Conservation (phyloP, 1,140 invertebrate species). For the Frieseomelitta varia region DNA sequence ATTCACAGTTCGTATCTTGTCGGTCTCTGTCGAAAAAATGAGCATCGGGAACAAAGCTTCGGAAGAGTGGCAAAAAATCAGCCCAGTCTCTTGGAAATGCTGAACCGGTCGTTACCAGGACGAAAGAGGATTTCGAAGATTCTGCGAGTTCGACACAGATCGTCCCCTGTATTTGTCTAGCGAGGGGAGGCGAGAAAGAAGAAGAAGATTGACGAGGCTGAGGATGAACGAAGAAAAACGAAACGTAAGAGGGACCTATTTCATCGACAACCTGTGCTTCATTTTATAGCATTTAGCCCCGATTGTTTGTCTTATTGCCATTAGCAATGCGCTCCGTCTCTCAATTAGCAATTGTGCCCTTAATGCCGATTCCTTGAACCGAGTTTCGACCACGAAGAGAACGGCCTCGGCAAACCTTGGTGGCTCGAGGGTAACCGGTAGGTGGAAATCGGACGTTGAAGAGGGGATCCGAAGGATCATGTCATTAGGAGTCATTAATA, state of each 20-base stretch:
- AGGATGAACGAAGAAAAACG: constrained; percentile 1
- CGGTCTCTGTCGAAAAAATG: background rate
- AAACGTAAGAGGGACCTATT: constrained; percentile 36
- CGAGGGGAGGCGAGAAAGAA: constrained; percentile 8
- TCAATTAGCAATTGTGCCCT: constrained; percentile 82
- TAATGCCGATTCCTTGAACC: constrained; percentile 81
- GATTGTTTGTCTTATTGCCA: constrained; percentile 82
- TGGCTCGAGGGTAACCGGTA: constrained; percentile 10
- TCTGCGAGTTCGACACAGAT: background rate
- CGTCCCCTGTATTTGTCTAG: constrained; percentile 6
- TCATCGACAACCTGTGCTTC: constrained; percentile 78
- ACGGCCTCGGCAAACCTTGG: constrained; percentile 17
- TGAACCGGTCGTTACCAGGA: constrained; percentile 75
- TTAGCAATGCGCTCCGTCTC: constrained; percentile 69
- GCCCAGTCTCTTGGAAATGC: constrained; percentile 72
- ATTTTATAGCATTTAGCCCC: constrained; percentile 80
- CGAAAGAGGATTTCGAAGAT: background rate
- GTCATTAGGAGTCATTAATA: constrained; percentile 81
- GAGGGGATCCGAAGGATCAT: constrained; percentile 45
- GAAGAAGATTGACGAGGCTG: background rate
- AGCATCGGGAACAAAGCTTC: constrained; percentile 37
- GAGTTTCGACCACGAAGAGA: constrained; percentile 34
- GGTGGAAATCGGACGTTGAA: constrained; percentile 22
- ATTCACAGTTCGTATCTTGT: background rate
- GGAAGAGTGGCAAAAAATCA: constrained; percentile 63